These are phyloP conservation scores for Scrobipalpa costella DNA, from an alignment of 2,888 invertebrate species.

Conservation along the genomic window DNA sequence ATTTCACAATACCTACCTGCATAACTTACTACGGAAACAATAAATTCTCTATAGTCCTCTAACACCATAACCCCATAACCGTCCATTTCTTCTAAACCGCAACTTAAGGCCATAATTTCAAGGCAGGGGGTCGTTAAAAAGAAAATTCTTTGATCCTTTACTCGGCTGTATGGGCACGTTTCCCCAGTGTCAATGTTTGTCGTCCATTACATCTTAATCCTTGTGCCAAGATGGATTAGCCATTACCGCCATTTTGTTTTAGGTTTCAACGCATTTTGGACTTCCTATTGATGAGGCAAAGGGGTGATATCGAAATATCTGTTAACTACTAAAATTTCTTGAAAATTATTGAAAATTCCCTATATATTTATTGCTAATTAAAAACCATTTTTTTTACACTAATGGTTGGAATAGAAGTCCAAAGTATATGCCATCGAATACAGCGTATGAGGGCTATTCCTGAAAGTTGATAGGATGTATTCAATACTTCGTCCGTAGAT, in stretches of 20 bases:
- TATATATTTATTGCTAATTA: too few species aligned
- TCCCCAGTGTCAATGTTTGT: constrained; percentile 38
- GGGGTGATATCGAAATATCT: not conserved
- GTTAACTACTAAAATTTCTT: too few species aligned
- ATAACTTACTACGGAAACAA: too few species aligned
- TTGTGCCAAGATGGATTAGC: constrained; percentile 55
- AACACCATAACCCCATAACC: not conserved
- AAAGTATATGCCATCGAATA: too few species aligned
- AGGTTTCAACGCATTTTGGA: not conserved
- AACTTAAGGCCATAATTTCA: constrained; percentile 17
- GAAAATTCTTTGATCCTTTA: constrained; percentile 61
- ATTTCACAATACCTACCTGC: too few species aligned
- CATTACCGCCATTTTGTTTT: constrained; percentile 27
- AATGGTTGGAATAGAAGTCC: too few species aligned
- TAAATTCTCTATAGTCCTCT: not conserved
- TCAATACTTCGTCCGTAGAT: too few species aligned
- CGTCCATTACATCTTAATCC: constrained; percentile 72
- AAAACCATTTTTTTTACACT: too few species aligned
- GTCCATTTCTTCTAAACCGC: constrained; percentile 8
- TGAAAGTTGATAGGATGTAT: too few species aligned
- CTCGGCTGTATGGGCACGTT: constrained; percentile 42
- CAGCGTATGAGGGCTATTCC: too few species aligned
- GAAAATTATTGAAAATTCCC: too few species aligned
- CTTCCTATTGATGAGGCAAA: not conserved
- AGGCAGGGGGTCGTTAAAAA: constrained; percentile 47